Conservation (phyloP, 1,140 invertebrate species). For the Orchestia grillus region DNA sequence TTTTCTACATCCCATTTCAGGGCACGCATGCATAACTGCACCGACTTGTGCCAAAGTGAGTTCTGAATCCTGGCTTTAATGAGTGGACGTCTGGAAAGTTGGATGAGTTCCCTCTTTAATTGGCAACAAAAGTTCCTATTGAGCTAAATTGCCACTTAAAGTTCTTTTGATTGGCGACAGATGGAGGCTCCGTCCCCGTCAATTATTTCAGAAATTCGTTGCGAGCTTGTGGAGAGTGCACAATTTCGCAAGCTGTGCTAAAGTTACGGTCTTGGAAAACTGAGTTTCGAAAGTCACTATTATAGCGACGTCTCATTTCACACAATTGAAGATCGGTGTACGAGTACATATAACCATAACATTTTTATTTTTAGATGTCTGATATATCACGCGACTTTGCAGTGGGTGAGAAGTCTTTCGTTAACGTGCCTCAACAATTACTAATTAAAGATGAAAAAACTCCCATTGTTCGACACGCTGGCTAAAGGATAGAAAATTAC, state of each 20-base stretch:
- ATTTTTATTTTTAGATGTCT: too few species aligned
- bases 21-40: too few species aligned
- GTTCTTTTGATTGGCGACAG: background rate
- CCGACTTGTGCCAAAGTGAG: background rate
- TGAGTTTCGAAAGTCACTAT: background rate
- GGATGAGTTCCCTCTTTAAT: background rate
- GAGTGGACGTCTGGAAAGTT: background rate
- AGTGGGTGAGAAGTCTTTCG: too few species aligned
- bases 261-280: background rate
- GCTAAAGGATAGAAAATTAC: too few species aligned
- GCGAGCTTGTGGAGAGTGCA: too few species aligned
- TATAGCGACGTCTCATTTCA: background rate
- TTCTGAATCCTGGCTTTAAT: background rate
- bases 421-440: too few species aligned
- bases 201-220: background rate
- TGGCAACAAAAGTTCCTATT: background rate
- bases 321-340: too few species aligned
- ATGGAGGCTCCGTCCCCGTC: background rate
- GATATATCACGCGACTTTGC: too few species aligned
- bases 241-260: background rate
- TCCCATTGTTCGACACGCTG: too few species aligned
- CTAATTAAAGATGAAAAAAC: too few species aligned
- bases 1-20: too few species aligned
- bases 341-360: too few species aligned
- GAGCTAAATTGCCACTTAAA: background rate